phyloP scores from a whole-genome alignment of 1,140 invertebrate genomes.

The Bombus balteatus region DNA sequence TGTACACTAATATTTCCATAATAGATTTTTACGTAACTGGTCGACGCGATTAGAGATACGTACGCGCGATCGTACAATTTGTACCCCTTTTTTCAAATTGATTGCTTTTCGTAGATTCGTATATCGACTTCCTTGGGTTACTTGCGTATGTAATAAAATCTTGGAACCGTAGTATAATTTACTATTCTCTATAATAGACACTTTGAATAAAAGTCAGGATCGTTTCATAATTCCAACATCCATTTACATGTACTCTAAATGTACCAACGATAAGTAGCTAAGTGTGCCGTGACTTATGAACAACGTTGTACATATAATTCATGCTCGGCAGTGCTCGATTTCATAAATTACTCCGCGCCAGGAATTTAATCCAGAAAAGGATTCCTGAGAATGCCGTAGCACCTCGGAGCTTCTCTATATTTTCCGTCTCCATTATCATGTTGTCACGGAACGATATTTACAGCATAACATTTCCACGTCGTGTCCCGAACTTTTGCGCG shows the following conservation, averaged over 20 bases:
- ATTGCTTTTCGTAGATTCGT: no score
- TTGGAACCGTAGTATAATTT: no score
- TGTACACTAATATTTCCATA: neutral
- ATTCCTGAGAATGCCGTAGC: neutral
- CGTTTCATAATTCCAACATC: no score
- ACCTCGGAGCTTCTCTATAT: neutral
- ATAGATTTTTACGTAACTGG: neutral
- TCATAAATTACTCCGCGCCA: neutral
- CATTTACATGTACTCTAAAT: no score
- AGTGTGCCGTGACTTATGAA: no score
- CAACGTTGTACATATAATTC: no score
- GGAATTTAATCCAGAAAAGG: neutral
- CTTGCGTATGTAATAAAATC: no score
- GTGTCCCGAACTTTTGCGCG: neutral
- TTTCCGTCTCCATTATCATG: neutral
- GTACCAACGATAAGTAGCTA: no score
- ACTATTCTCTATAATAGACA: no score
- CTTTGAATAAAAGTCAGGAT: no score
- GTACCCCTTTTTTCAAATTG: no score
- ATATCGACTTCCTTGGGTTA: no score
- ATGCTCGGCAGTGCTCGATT: neutral
- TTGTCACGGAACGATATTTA: slow-evolving; percentile 1
- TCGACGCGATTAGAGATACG: neutral
- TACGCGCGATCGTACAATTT: neutral
- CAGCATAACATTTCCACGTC: neutral